Base-by-base conservation (phyloP, 2,797 vertebrate genomes). In the Rhinella marina region DNA sequence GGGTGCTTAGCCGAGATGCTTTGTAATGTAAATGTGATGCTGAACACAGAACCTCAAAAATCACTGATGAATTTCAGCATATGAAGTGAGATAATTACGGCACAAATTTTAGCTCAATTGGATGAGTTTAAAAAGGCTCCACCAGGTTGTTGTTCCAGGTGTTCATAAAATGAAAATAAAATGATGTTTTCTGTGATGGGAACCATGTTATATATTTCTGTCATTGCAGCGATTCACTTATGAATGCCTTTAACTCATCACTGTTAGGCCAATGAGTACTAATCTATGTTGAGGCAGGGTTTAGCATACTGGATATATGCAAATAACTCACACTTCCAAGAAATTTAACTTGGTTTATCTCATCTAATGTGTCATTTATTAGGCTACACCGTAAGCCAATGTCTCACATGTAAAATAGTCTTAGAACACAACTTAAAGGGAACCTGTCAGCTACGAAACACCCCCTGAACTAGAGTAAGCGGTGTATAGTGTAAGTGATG, bases 11-110 rank as follows among this genome's bases (percentile, higher is more conserved):
- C 90, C 72, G 27, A 64, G 90, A 50, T 17, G 81, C 81, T 91
- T 93, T 92, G 86, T 90, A 89, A 92, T 92, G 92, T 72, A 92
- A 93, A 94, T 92, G 82, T 41, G 64, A 72, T 77, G 82, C 85
- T 70, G 88, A 91, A 92, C 92, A 86, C 32, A 88, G 84, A 0
- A 7, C 84, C 88, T 92, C 76, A 80, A 78, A 82, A 84, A 88
- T 88, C 91, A 88, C 61, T 90, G 90, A 93, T 91, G 90, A 93
- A 91, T 90, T 88, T 81, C 79, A 82, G 73, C 86, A 89, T 90
- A 90, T 61, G 90, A 91, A 87, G 88, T 84, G 92, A 89, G 90
- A 92, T 90, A 91, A 93, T 93, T 91, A 88, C 77, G 89, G 19
- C 29, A 84, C 61, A 64, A 41, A 91, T 90, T 91, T 91, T 81